These are phyloP conservation scores for Tichodroma muraria DNA, from an alignment of 2,113 vertebrate species.

Conservation along the genomic window DNA sequence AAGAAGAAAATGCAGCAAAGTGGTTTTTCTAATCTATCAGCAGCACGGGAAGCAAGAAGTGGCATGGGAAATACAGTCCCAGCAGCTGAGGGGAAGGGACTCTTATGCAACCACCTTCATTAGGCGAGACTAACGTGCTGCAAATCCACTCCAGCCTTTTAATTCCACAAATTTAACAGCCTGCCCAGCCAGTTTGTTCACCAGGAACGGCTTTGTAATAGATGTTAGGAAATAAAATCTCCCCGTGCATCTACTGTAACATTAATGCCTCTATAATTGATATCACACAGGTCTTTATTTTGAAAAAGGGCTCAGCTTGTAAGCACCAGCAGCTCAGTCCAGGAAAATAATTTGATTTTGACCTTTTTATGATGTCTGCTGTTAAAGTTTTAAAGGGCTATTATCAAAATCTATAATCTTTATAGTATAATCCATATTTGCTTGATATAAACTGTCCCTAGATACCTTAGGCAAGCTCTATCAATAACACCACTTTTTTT, in stretches of 20 bases:
- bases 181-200: neutral
- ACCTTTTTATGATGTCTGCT: neutral
- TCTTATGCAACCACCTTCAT: slow-evolving; percentile 41
- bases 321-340: neutral
- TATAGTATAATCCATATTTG: neutral
- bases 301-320: neutral
- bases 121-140: neutral
- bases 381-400: neutral
- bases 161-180: neutral
- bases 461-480: neutral
- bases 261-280: neutral
- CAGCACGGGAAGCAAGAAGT: neutral
- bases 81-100: neutral
- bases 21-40: slow-evolving; percentile 13
- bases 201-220: neutral
- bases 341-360: neutral
- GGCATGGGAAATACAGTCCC: slow-evolving; percentile 29
- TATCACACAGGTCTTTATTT: neutral
- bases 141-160: neutral
- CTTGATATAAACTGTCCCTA: neutral
- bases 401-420: neutral
- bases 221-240: neutral
- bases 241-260: neutral
- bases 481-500: neutral
- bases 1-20: slow-evolving; percentile 37